phyloP scores from a whole-genome alignment of 2,888 invertebrate species.

The Drosophila pseudotalamancana region DNA sequence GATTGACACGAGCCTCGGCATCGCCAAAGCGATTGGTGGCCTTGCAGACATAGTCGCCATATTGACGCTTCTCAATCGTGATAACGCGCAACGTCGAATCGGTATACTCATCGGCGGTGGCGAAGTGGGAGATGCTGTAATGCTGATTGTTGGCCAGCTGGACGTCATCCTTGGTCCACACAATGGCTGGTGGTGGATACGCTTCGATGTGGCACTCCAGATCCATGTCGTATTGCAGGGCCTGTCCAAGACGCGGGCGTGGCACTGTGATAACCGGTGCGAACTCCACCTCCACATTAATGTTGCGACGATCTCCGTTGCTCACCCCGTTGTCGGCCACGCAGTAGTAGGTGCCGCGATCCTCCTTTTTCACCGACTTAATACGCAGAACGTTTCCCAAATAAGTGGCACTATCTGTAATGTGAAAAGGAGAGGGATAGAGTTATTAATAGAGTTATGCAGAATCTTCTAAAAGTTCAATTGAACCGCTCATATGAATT shows the following conservation, averaged over 20 bases:
- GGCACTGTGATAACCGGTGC: conserved; percentile 94
- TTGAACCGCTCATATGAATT: too few species aligned
- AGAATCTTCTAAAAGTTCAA: too few species aligned
- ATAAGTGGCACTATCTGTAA: conserved; percentile 84
- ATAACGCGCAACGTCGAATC: conserved; percentile 95
- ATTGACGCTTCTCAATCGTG: conserved; percentile 95
- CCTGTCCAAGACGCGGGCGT: conserved; percentile 92
- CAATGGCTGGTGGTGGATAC: conserved; percentile 96
- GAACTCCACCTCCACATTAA: conserved; percentile 95
- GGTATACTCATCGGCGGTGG: conserved; percentile 95
- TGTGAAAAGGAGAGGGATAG: neutral
- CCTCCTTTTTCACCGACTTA: conserved; percentile 91
- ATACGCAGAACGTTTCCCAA: conserved; percentile 93
- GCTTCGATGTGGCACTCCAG: conserved; percentile 97
- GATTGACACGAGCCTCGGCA: conserved; percentile 91
- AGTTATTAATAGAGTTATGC: too few species aligned
- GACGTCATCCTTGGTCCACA: conserved; percentile 94
- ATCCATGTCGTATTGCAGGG: conserved; percentile 96
- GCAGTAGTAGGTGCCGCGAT: conserved; percentile 96
- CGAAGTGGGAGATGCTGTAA: conserved; percentile 95
- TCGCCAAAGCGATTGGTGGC: conserved; percentile 95
- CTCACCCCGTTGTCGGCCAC: conserved; percentile 96
- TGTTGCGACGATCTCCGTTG: conserved; percentile 92
- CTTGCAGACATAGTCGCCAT: conserved; percentile 93
- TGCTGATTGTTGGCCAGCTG: conserved; percentile 95